Evolutionary conservation across 2,113 vertebrate species (phyloP).

Genomic region (Phaethon lepturus): DNA sequence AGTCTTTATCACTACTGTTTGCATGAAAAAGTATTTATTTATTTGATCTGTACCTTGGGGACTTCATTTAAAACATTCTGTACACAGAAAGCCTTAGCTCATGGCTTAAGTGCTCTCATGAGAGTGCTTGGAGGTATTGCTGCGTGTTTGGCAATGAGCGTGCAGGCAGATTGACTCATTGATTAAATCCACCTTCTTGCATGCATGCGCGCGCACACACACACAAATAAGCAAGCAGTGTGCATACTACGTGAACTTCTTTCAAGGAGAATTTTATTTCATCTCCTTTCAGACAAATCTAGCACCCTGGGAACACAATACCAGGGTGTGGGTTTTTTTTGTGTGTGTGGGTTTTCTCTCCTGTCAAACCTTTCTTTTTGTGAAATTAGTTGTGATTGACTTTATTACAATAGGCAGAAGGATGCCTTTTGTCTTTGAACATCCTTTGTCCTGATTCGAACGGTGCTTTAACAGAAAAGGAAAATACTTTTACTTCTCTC

Average conservation of each 20-base stretch:
- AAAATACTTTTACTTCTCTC: background rate
- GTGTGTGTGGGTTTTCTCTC: background rate
- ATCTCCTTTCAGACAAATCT: background rate
- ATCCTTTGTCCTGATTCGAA: background rate
- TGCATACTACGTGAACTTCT: background rate
- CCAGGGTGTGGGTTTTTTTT: background rate
- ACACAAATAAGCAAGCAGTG: background rate
- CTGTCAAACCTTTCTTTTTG: background rate
- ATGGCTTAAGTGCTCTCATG: background rate
- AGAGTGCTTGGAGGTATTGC: background rate
- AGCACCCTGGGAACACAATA: background rate
- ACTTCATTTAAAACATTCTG: conserved; percentile 29
- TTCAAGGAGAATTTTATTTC: background rate
- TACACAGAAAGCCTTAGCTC: conserved; percentile 10
- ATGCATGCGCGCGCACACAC: background rate
- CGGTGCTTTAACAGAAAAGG: background rate
- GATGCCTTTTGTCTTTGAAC: background rate
- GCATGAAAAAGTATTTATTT: conserved; percentile 12
- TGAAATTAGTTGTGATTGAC: background rate
- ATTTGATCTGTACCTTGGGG: conserved; percentile 40
- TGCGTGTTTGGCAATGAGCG: background rate
- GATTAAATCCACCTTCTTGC: conserved; percentile 40
- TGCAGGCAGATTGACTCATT: conserved; percentile 27
- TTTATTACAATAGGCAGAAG: background rate
- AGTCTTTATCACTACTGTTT: conserved; percentile 13